Percentiles rank a stretch among this genome's conserved stretches.
phyloP scores from a whole-genome alignment of 2,888 invertebrate genomes.

The Troides helena region DNA sequence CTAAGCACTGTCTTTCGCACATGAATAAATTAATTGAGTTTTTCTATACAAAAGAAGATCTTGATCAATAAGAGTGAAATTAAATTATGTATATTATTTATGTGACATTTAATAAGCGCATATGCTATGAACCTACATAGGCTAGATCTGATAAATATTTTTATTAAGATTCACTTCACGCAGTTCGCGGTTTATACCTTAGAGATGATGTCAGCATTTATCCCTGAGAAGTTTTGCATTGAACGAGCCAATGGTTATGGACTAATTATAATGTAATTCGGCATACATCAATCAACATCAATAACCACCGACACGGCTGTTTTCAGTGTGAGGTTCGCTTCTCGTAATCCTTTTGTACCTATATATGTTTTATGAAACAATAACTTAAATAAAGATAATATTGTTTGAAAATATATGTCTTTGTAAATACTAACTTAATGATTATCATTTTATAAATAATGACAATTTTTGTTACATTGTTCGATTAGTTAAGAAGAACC shows the following conservation, averaged over 20 bases:
- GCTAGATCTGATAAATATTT: neutral
- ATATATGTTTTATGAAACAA: neutral
- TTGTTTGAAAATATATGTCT: neutral
- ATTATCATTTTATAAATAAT: too few relatives aligned
- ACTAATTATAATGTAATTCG: constrained; percentile 53
- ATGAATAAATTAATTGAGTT: too few relatives aligned
- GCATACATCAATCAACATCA: constrained; percentile 56
- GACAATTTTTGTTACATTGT: too few relatives aligned
- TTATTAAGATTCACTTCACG: neutral
- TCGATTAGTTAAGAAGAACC: too few relatives aligned
- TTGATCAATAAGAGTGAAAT: too few relatives aligned
- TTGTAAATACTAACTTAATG: neutral
- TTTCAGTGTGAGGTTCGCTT: constrained; percentile 30
- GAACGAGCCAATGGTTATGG: constrained; percentile 51
- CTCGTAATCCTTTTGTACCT: constrained; percentile 9
- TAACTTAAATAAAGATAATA: neutral
- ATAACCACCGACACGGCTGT: constrained; percentile 37
- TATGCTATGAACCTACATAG: neutral
- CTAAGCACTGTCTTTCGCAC: too few relatives aligned
- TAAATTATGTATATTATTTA: neutral
- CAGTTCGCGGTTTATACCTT: neutral
- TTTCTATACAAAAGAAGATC: too few relatives aligned
- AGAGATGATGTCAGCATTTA: constrained; percentile 55
- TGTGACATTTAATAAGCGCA: neutral
- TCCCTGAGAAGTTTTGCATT: constrained; percentile 54